Base-by-base conservation (phyloP, 23 tunicate genomes). In the Pegea sp. region DNA sequence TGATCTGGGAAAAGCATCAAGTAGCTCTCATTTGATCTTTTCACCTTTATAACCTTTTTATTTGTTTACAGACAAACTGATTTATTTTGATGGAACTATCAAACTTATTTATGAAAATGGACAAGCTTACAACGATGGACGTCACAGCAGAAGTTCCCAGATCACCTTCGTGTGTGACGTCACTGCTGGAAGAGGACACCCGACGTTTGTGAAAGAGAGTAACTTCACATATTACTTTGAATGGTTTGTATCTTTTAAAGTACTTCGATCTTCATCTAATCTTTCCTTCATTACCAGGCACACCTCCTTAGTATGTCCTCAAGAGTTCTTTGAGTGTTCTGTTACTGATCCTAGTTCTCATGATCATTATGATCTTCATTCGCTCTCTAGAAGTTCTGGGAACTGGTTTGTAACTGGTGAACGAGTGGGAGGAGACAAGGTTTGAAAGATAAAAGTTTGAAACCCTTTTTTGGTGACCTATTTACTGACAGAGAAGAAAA, bases 321-420 rank as follows among this genome's bases (percentile, higher is more conserved):
- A 58, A 24, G 72, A 67, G 3, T 66, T 72, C 24, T 50, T 58
- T 4, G 69, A 74, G 42, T 74, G 86, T 58, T 55, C 62, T 67
- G 86, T 66, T 3, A 66, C 72, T 11, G 86, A 66, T 42, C 55
- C 54, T 7, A 42, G 28, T 2, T 52, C 48, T 0, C 72, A 63
- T 22, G 51, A 54, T 18, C 86, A 74, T 31, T 74, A 74, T 49
- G 86, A 74, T 44, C 57, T 74, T 33, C 60, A 67, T 22, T 57
- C 66, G 21, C 48, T 74, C 16, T 67, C 72, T 20, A 74, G 64
- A 32, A 65, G 72, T 1, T 68, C 62, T 31, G 86, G 49, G 2
- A 74, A 74, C 55, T 74, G 86, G 86, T 52, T 69, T 0, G 86
- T 66, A 20, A 50, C 64, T 44, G 71, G 71, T 3, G 81, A 57